Evolutionary conservation across 2,113 vertebrate species (phyloP), one percentile per base, ranked within the genome.

Genomic region (Delphinapterus leucas): DNA sequence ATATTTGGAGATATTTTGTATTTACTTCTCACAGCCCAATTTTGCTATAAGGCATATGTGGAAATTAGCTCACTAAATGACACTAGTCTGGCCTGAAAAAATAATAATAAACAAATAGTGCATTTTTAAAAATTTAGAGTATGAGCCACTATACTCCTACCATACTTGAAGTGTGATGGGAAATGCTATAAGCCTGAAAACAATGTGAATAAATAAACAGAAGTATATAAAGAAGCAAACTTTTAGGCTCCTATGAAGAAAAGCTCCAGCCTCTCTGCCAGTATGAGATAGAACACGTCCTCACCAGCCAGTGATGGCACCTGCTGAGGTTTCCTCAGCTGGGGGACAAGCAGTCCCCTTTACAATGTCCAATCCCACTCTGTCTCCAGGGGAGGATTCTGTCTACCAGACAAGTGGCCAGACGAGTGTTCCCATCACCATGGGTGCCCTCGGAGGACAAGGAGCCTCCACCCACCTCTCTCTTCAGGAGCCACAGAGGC

Each of bases 241-340:
- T 3, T 67, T 80, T 6, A 49, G 49, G 28, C 26, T 41, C 8
- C 5, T 21, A 11, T 15, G 15, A 33, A 26, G 28, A 31, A 26
- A 73, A 15, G 18, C 8, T 44, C 10, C 44, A 47, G 1, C 20
- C 8, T 18, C 0, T 1, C 17, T 8, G 7, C 21, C 47, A 31
- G 18, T 3, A 1, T 7, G 36, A 44, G 5, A 5, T 2, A 21
- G 68, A 18, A 7, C 2, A 6, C 5, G 14, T 76, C 25, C 8
- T 26, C 12, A 0, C 8, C 13, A 38, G 18, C 63, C 38, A 8
- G 20, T 31, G 1, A 13, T 13, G 4, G 65, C 10, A 31, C 17
- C 20, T 1, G 0, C 8, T 1, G 23, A 53, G 23, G 4, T 31
- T 67, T 36, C 18, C 44, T 53, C 7, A 31, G 15, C 6, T 33